These are phyloP conservation scores for Pampusana beccarii DNA, from an alignment of 2,113 vertebrate genomes.

Conservation along the genomic window DNA sequence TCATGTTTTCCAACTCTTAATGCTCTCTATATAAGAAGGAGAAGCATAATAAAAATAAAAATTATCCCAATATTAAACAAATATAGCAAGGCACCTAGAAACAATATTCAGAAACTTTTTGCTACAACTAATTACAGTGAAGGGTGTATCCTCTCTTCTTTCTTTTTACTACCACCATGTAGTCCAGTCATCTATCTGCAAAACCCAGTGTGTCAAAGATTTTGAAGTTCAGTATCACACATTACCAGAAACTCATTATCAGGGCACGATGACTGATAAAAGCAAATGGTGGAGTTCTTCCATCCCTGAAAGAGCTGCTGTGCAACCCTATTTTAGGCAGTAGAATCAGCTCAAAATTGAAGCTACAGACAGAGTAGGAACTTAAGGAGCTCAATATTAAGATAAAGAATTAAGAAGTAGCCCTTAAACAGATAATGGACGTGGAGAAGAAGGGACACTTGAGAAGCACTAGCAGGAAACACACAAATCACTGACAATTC, in stretches of 20 bases:
- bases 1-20: neutral
- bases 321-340: neutral
- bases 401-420: neutral
- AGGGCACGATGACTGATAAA: neutral
- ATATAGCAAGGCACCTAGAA: neutral
- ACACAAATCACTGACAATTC: neutral
- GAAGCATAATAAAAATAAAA: neutral
- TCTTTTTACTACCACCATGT: neutral
- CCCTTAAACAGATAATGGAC: neutral
- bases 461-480: neutral
- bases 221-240: neutral
- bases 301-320: neutral
- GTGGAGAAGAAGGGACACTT: neutral
- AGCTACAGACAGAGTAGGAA: neutral
- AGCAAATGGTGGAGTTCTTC: neutral
- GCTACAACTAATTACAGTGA: neutral
- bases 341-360: neutral
- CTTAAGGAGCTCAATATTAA: neutral
- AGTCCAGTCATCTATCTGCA: neutral
- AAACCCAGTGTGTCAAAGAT: neutral
- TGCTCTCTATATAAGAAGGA: neutral
- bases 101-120: neutral
- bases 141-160: neutral
- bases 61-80: neutral
- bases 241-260: neutral